Base-by-base conservation (phyloP, 1,140 invertebrate genomes). In the Rhynchophorus ferrugineus region DNA sequence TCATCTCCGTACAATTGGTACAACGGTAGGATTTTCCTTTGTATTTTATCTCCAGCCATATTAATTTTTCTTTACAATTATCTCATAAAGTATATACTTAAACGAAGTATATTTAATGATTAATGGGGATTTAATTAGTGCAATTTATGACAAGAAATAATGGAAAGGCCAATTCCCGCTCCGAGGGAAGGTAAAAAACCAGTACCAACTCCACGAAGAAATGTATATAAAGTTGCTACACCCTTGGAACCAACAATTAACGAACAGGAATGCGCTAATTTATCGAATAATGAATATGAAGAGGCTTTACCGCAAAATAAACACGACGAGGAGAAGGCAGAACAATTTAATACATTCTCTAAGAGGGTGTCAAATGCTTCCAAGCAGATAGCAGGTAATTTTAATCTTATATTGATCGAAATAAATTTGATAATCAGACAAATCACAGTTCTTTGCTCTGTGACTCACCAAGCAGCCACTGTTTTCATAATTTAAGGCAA, bases 141-240 rank as follows among this genome's bases (percentile, higher is more conserved):
- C 5, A 29, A 29, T 29, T 29, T 6, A 29, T 29, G 11, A 6
- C 11, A 6, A 29, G 11, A 29, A 6, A 29, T 29, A 16, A 54
- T 54, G 53, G 53, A 55, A 11, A 44, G 46, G 41, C 53, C 53
- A 49, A 44, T 55, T 37, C 53, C 53, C 34, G 53, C 53, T 20
- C 53, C 53, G 8, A 55, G 53, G 29, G 53, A 55, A 29, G 39
- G 38, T 42, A 55, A 55, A 18, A 55, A 36, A 42, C 53, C 53
- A 7, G 38, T 55, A 6, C 53, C 53, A n/a, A 49, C 53, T 14
- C 53, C 53, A 11, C 22, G 53, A 3, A 55, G 41, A 8, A 13
- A 21, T 36, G 18, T 49, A 13, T 22, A 24, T 37, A 46, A 18
- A 38, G n/a, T n/a, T n/a, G n/a, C n/a, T n/a, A n/a, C n/a, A n/a